Base-by-base conservation (phyloP, 2,888 invertebrate genomes). In the Zelleria hepariella region DNA sequence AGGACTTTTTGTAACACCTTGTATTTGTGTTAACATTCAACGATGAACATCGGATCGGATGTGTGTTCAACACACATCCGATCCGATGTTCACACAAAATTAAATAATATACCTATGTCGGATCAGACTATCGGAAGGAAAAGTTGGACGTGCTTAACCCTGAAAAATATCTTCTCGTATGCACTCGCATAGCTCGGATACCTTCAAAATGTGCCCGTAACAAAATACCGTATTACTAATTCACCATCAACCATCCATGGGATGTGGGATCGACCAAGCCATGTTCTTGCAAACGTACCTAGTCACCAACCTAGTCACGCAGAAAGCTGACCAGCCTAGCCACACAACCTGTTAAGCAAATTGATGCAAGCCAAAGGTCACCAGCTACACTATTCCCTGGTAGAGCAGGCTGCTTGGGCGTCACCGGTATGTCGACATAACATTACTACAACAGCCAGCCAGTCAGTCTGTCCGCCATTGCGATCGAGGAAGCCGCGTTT, bases 401-500 rank as follows among this genome's bases (percentile, higher is more conserved):
- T 51, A 20, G 10, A 20, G n/a, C n/a, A 53, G 53, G 24, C 25
- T 25, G 25, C 32, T 57, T 18, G 51, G 58, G 58, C 58, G 58
- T 58, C 58, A 26, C 25, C 49, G 32, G 32, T 42, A 42, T 42
- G 32, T 42, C 32, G 32, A 42, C 32, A 42, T 42, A 42, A 42
- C 25, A n/a, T n/a, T n/a, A n/a, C n/a, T n/a, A n/a, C n/a, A n/a
- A 25, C 21, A 57, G 23, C 47, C 57, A 57, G 55, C 58, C 61
- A 65, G 58, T 56, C 83, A 82, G 84, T 83, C 64, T 68, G 74
- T 71, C 72, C 67, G 73, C 65, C 67, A 73, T 68, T 66, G 73
- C 71, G 74, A 65, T 65, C 67, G 72, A 68, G 74, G 65, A 60
- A 70, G 77, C 67, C 81, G 85, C 66, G 75, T 82, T 77, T 80